A percentile compares a stretch with the other conserved stretches of the same genome.
Conservation (phyloP, 2,888 invertebrate species). For the Muschampia plurimacula region DNA sequence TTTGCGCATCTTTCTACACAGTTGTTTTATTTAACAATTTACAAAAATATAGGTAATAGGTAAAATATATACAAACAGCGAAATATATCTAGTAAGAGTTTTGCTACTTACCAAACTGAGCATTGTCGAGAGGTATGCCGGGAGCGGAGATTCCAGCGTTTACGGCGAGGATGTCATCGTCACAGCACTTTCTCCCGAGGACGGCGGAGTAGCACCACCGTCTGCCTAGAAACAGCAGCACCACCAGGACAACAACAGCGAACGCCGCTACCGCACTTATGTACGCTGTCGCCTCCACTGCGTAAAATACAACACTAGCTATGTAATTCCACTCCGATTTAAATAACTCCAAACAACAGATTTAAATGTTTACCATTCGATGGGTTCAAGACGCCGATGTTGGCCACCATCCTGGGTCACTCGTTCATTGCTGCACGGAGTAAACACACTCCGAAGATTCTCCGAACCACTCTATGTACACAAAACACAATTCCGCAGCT, state of each 20-base stretch:
- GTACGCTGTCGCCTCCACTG: constrained; percentile 94
- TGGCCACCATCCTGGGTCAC: constrained; percentile 74
- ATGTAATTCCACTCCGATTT: constrained; percentile 37
- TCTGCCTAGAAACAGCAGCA: constrained; percentile 95
- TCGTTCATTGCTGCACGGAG: constrained; percentile 45
- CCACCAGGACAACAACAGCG: constrained; percentile 92
- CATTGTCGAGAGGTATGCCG: constrained; percentile 71
- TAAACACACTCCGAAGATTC: constrained; percentile 33
- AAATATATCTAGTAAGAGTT: neutral
- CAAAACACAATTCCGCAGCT: constrained; percentile 31
- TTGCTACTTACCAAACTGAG: constrained; percentile 70
- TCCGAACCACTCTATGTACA: constrained; percentile 20
- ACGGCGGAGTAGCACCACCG: constrained; percentile 84
- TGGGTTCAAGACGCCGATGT: constrained; percentile 72
- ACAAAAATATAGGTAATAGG: neutral
- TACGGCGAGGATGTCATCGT: constrained; percentile 73
- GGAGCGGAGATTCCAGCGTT: constrained; percentile 73
- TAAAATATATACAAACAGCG: neutral
- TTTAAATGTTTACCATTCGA: constrained; percentile 73
- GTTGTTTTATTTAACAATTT: neutral
- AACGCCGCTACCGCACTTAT: constrained; percentile 95
- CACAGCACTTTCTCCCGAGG: constrained; percentile 71
- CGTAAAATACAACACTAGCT: constrained; percentile 59
- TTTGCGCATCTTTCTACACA: neutral
- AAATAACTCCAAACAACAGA: constrained; percentile 38